Conservation (phyloP, 2,113 vertebrate genomes). For the Hirundichthys speculiger region DNA sequence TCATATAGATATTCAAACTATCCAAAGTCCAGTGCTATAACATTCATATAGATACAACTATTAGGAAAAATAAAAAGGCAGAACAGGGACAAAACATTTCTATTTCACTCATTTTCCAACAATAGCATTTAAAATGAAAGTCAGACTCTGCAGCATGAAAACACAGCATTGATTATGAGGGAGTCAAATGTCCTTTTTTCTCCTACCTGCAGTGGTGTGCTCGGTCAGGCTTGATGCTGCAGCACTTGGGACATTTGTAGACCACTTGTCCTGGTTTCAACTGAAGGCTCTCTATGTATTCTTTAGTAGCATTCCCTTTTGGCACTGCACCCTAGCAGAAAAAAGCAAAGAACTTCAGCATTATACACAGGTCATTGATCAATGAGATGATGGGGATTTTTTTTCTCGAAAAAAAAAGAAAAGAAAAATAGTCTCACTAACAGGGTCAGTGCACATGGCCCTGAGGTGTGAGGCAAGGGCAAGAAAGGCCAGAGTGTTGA, state of each 20-base stretch:
- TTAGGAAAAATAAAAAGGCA: too few species aligned
- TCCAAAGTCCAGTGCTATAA: too few species aligned
- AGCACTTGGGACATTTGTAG: conserved; percentile 99
- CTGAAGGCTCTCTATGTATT: conserved; percentile 98
- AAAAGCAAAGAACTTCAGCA: conserved; percentile 3
- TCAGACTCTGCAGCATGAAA: too few species aligned
- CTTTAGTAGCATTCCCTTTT: conserved; percentile 98
- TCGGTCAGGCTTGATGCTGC: conserved; percentile 98
- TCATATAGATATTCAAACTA: too few species aligned
- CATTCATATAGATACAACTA: too few species aligned
- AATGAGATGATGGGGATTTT: background rate
- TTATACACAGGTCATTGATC: background rate
- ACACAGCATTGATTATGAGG: too few species aligned
- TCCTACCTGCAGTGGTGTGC: conserved; percentile 98
- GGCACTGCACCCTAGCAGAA: conserved; percentile 91
- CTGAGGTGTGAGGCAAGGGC: conserved; percentile 95
- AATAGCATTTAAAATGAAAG: too few species aligned
- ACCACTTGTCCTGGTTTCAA: conserved; percentile 98
- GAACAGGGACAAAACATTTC: too few species aligned
- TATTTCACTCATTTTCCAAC: too few species aligned
- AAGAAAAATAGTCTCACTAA: conserved; percentile 70
- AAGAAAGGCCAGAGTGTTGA: conserved; percentile 94
- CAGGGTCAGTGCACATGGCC: conserved; percentile 98
- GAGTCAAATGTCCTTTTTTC: too few species aligned
- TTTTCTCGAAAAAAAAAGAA: too few species aligned